Conservation (phyloP, 2,888 invertebrate species). For the Aleiodes testaceus region DNA sequence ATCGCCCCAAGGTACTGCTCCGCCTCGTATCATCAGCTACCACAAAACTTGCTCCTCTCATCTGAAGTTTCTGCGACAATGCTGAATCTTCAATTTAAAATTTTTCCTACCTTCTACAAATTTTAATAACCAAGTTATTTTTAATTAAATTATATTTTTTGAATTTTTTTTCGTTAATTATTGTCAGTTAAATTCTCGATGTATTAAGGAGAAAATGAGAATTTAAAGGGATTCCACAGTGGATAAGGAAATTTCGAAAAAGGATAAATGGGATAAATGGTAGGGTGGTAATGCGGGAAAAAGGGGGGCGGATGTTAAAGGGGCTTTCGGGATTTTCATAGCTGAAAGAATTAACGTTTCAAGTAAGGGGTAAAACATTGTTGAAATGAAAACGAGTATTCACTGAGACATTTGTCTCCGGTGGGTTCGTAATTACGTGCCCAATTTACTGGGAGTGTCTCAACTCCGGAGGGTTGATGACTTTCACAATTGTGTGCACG, state of each 20-base stretch:
- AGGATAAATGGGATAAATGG: background rate
- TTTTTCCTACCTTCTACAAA: background rate
- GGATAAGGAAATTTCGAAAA: conserved; percentile 25
- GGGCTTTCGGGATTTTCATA: conserved; percentile 7
- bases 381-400: conserved; percentile 33
- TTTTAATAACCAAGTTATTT: too few species aligned
- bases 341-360: conserved; percentile 14
- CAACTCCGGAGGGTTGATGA: conserved; percentile 36
- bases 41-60: conserved; percentile 5
- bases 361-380: conserved; percentile 18
- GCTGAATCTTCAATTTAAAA: background rate
- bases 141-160: too few species aligned
- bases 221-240: conserved; percentile 2
- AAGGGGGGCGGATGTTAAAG: background rate
- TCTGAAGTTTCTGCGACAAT: conserved; percentile 1
- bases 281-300: background rate
- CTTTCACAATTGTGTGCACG: too few species aligned
- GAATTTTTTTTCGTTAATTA: too few species aligned
- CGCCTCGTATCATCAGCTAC: conserved; percentile 6
- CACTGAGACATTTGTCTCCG: conserved; percentile 51
- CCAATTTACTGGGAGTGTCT: conserved; percentile 54
- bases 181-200: conserved; percentile 21
- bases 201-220: conserved; percentile 30
- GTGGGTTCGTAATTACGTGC: conserved; percentile 51
- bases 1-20: conserved; percentile 25